Conservation (phyloP, 2,797 vertebrate genomes). For the Xyrichtys novacula region DNA sequence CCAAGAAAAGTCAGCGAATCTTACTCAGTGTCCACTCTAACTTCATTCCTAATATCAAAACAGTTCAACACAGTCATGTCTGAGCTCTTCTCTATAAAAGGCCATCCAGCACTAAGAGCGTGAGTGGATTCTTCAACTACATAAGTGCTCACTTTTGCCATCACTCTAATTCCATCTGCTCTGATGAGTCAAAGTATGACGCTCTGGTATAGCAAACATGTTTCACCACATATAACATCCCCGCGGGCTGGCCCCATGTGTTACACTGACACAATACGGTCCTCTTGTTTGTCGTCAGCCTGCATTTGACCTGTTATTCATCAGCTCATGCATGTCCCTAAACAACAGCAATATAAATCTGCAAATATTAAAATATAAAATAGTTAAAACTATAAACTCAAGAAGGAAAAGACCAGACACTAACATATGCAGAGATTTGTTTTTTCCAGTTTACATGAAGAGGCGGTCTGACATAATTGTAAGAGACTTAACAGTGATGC, state of each 20-base stretch:
- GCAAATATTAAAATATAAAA: neutral
- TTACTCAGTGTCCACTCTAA: neutral
- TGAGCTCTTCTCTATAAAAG: neutral
- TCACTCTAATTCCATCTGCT: neutral
- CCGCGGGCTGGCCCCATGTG: neutral
- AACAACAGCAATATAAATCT: too few species aligned
- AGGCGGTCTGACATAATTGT: too few species aligned
- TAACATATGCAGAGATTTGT: too few species aligned
- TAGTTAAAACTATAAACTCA: too few species aligned
- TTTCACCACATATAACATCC: slow-evolving; percentile 1
- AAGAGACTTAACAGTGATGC: too few species aligned
- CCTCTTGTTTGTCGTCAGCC: neutral
- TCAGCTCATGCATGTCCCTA: too few species aligned
- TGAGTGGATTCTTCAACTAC: neutral
- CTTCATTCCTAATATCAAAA: neutral
- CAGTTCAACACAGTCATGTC: slow-evolving; percentile 15
- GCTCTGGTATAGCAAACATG: neutral
- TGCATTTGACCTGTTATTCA: slow-evolving; percentile 16
- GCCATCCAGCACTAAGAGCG: neutral
- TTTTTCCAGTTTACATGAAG: too few species aligned
- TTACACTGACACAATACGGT: slow-evolving; percentile 13
- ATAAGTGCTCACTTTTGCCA: neutral
- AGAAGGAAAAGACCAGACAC: too few species aligned
- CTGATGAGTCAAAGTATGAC: slow-evolving; percentile 4
- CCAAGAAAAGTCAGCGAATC: slow-evolving; percentile 5